phyloP scores from a whole-genome alignment of 2,888 invertebrate genomes.

The Drosophila subsilvestris region DNA sequence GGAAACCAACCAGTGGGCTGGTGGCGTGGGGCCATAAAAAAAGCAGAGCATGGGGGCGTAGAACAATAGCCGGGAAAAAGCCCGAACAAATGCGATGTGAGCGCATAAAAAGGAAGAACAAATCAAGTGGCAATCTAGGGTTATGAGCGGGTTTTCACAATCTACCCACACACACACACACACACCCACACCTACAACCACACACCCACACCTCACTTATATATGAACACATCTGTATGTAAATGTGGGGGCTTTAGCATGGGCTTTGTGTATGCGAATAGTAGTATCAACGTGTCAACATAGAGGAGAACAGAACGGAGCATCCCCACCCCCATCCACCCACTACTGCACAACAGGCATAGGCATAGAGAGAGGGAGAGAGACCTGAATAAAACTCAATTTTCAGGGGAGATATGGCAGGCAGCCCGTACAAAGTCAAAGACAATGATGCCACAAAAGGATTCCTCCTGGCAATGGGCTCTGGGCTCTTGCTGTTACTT shows the following conservation, averaged over 20 bases:
- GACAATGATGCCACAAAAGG: not conserved
- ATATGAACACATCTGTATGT: slow-evolving; percentile 53
- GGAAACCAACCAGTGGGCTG: slow-evolving; percentile 1
- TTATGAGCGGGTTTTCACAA: slow-evolving; percentile 54
- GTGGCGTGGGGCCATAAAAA: not conserved
- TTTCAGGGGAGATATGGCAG: not conserved
- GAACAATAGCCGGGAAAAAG: slow-evolving; percentile 7
- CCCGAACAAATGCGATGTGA: slow-evolving; percentile 25
- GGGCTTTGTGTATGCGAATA: slow-evolving; percentile 39
- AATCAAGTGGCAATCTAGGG: slow-evolving; percentile 66
- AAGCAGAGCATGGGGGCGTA: not conserved
- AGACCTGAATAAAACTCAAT: not conserved
- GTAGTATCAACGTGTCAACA: slow-evolving; percentile 16
- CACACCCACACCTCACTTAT: slow-evolving; percentile 5
- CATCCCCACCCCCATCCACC: too few species aligned
- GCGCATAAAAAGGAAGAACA: slow-evolving; percentile 34
- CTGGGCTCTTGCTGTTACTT: not conserved
- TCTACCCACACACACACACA: slow-evolving; percentile 16
- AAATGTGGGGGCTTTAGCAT: slow-evolving; percentile 59
- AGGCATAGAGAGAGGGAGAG: too few species aligned
- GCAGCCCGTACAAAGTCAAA: not conserved
- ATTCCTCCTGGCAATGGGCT: too few species aligned
- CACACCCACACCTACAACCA: slow-evolving; percentile 9
- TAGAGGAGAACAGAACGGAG: not conserved
- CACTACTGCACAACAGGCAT: too few species aligned